A percentile compares a stretch with the other conserved stretches of the same genome.
Evolutionary conservation across 2,888 invertebrate species (phyloP).

Genomic region (Deilephila porcellus): DNA sequence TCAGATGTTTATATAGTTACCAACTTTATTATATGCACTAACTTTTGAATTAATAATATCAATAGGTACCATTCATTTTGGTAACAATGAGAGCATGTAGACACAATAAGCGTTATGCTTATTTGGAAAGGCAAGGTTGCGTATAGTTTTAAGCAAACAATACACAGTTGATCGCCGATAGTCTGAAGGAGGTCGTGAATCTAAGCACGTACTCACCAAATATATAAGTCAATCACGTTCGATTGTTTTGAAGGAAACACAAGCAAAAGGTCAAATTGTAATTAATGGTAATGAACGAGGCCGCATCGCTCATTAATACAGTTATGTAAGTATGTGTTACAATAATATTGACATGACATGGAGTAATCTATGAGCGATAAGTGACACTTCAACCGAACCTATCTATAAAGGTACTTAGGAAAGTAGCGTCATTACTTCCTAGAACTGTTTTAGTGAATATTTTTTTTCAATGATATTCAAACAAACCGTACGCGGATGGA

Average conservation of each 20-base stretch:
- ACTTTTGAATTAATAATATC: conserved; percentile 6
- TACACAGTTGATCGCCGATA: conserved; percentile 50
- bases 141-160: conserved; percentile 44
- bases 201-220: conserved; percentile 46
- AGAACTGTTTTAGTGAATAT: not conserved
- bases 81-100: conserved; percentile 15
- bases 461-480: too few species aligned
- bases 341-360: not conserved
- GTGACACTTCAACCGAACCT: not conserved
- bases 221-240: conserved; percentile 42
- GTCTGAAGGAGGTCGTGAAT: conserved; percentile 39
- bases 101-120: conserved; percentile 19
- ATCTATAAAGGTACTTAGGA: not conserved
- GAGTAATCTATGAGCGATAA: not conserved
- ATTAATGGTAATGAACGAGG: conserved; percentile 19
- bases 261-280: conserved; percentile 25
- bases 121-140: conserved; percentile 27
- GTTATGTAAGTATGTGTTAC: conserved; percentile 1
- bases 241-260: conserved; percentile 34
- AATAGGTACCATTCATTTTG: conserved; percentile 10
- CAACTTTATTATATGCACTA: not conserved
- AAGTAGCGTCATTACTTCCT: not conserved
- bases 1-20: not conserved
- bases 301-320: not conserved
- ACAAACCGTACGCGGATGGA: too few species aligned